Conservation (phyloP, 2,113 vertebrate species). For the Phainopepla nitens region DNA sequence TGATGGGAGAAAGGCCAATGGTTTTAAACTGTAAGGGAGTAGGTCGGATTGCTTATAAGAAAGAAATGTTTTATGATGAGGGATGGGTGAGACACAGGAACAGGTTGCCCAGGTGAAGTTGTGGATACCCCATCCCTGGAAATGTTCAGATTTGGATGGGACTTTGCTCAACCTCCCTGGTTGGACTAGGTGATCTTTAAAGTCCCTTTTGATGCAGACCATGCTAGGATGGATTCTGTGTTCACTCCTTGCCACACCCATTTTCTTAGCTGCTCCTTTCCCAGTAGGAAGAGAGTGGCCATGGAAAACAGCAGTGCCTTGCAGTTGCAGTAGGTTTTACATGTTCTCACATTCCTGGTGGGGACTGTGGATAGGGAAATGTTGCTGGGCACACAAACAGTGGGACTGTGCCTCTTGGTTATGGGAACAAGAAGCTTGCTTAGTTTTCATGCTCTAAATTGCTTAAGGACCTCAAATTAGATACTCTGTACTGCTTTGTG, state of each 20-base stretch:
- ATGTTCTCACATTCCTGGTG: neutral
- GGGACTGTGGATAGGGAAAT: neutral
- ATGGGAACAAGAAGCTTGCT: neutral
- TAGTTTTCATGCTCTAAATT: neutral
- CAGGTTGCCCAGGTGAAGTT: neutral
- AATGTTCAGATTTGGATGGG: neutral
- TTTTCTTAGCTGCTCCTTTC: neutral
- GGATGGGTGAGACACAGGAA: neutral
- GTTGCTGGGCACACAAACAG: neutral
- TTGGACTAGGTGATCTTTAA: neutral
- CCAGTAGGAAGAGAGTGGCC: neutral
- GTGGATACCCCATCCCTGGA: neutral
- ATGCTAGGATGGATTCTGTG: neutral
- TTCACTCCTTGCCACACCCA: neutral
- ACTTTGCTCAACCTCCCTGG: neutral
- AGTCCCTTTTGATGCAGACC: neutral
- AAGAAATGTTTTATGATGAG: neutral
- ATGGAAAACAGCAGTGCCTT: neutral
- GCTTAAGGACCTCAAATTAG: neutral
- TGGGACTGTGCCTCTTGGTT: neutral
- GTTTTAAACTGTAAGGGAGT: neutral
- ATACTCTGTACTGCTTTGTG: neutral
- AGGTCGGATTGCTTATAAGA: neutral
- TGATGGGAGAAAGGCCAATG: neutral
- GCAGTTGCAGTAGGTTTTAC: neutral